Evolutionary conservation across 2,888 invertebrate species (phyloP).

Genomic region (Lypha dubia): DNA sequence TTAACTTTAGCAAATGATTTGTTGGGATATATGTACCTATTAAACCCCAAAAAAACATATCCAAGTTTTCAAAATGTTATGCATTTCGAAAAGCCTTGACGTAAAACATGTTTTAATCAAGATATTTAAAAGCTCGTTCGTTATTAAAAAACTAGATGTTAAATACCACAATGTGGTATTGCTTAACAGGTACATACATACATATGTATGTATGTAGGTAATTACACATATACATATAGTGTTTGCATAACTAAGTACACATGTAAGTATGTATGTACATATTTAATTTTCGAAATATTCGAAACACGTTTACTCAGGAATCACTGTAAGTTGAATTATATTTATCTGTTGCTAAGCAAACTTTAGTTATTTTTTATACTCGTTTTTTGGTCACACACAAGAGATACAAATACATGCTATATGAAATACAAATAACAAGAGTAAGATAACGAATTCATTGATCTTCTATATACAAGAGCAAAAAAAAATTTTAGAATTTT

Average conservation of each 20-base stretch:
- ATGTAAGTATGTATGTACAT: background rate
- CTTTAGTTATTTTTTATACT: constrained; percentile 25
- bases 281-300: background rate
- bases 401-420: constrained; percentile 24
- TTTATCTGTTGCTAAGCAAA: constrained; percentile 53
- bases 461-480: constrained; percentile 20
- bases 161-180: background rate
- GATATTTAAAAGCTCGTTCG: background rate
- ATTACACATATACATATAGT: no score
- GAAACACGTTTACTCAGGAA: background rate
- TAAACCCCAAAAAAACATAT: background rate
- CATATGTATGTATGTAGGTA: background rate
- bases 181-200: background rate
- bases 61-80: background rate
- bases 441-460: constrained; percentile 32
- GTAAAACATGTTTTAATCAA: background rate
- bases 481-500: background rate
- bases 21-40: background rate
- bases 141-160: background rate
- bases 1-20: background rate
- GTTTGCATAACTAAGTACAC: no score
- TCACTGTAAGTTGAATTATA: constrained; percentile 23
- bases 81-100: background rate
- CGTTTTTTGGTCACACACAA: background rate
- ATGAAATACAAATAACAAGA: constrained; percentile 20